These are phyloP conservation scores for Peromyscus maniculatus DNA, from an alignment of 2,113 vertebrate species.

Conservation along the genomic window DNA sequence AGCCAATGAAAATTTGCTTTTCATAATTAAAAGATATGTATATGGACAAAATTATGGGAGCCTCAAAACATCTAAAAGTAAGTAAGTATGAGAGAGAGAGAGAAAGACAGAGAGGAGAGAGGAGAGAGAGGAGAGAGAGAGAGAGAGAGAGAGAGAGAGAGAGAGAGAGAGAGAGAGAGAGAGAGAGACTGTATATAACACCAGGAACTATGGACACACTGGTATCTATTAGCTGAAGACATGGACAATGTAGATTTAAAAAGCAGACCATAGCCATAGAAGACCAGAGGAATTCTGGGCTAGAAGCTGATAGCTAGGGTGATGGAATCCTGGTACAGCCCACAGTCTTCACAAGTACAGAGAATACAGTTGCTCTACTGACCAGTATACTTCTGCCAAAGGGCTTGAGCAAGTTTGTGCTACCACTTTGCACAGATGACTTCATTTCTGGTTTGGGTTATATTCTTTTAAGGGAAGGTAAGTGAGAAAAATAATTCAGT, in stretches of 20 bases:
- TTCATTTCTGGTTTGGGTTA: background rate
- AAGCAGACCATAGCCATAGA: background rate
- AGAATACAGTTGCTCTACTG: background rate
- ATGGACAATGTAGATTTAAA: background rate
- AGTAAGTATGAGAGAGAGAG: background rate
- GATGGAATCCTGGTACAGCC: background rate
- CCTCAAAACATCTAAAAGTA: slow-evolving; percentile 39
- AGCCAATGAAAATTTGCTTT: background rate
- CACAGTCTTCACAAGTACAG: background rate
- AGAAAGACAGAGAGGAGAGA: background rate
- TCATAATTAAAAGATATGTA: slow-evolving; percentile 53
- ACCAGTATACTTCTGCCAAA: background rate
- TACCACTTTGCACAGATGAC: background rate
- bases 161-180: background rate
- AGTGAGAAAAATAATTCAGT: slow-evolving; percentile 61
- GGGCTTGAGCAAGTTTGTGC: background rate
- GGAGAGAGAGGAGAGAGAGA: background rate
- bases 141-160: background rate
- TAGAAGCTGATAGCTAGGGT: background rate
- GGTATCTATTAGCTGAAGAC: background rate
- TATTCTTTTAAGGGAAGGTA: slow-evolving; percentile 48
- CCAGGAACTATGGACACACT: background rate
- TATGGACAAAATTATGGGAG: background rate
- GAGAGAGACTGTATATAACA: background rate
- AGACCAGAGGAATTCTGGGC: background rate